phyloP scores from a whole-genome alignment of 2,888 invertebrate species.

The Epinotia nisella region DNA sequence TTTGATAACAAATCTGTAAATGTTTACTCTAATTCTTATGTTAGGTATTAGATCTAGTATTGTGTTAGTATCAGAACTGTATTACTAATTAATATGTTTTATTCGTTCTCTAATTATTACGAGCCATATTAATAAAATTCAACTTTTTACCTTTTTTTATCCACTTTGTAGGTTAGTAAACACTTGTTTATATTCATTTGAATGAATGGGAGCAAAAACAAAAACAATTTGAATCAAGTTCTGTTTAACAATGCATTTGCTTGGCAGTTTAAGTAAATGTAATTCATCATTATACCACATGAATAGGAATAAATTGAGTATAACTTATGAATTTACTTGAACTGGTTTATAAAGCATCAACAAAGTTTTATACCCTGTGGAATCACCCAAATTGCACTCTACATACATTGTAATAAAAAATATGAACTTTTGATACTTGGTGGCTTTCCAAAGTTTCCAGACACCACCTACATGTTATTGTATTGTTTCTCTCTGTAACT shows the following conservation, averaged over 20 bases:
- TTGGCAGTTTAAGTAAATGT: background rate
- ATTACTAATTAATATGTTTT: background rate
- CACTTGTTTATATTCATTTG: background rate
- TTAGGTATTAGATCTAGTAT: background rate
- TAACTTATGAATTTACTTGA: no score
- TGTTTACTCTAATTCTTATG: conserved; percentile 25
- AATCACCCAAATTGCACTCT: no score
- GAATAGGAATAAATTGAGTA: no score
- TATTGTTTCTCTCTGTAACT: no score
- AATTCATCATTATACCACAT: background rate
- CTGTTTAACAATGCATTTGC: background rate
- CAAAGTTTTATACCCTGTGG: no score
- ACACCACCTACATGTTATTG: no score
- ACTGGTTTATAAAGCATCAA: no score
- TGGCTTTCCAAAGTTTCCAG: no score
- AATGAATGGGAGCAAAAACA: background rate
- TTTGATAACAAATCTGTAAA: conserved; percentile 44
- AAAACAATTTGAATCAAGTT: background rate
- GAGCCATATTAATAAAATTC: conserved; percentile 4
- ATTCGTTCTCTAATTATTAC: background rate
- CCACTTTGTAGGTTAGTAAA: conserved; percentile 15
- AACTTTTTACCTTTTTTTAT: background rate
- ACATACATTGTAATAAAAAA: no score
- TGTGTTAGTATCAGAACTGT: background rate
- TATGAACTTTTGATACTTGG: no score